Base-by-base conservation (phyloP, 1,140 invertebrate species). In the Temnothorax longispinosus region DNA sequence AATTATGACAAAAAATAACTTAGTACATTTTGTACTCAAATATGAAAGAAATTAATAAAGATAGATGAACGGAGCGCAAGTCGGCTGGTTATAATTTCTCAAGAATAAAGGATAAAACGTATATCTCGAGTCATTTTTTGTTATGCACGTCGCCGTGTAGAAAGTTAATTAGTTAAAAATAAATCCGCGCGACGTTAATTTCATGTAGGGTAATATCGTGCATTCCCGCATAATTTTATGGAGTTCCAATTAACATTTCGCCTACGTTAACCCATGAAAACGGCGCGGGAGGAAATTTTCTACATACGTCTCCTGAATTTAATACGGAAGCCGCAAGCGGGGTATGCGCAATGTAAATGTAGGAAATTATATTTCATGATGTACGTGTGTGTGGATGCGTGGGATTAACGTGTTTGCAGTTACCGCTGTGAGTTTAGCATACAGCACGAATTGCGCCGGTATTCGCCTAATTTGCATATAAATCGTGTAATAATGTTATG, bases 401-500 rank as follows among this genome's bases (percentile, higher is more conserved):
- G 38, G 56, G 71, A 84, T 84, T 84, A 84, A 84, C 80, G 80
- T 84, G 69, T 84, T 84, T 84, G 80, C 80, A 84, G 54, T 84
- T 71, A 62, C 80, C n/a, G 41, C 80, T 15, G 15, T 50, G 80
- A 60, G 80, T 84, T 84, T 58, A 84, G 69, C 80, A 60, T 75
- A 56, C 75, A 74, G 80, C 69, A 58, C 69, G 80, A 84, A 84
- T 84, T 74, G 80, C 54, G 47, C 69, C 80, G 69, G 80, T 54
- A 84, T 74, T 84, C 41, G 69, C 69, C 80, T 84, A 84, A 84
- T 84, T 84, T 84, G 80, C 80, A 84, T 84, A 84, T 84, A 84
- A 84, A 84, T 84, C 80, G 80, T 74, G 80, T 84, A 84, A 84
- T 84, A 84, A 84, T 84, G 69, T 84, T 84, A 84, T 84, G 80